Conservation (phyloP, 30 jellyfish, hydroid and myxozoan species). For the Hydra vulgaris region DNA sequence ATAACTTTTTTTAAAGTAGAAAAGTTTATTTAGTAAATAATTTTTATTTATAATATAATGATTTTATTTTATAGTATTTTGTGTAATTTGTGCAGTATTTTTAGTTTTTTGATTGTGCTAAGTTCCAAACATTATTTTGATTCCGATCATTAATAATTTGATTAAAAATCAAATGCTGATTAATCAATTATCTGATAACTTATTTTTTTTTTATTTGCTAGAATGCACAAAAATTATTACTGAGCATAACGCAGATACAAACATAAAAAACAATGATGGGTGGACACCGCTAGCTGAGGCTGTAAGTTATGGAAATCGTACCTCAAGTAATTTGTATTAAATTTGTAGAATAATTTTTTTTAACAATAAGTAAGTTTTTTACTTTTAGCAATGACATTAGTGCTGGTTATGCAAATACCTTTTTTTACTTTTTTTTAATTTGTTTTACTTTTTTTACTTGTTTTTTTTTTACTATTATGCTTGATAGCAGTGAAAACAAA, state of each 20-base stretch:
- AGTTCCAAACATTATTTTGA: too few species aligned
- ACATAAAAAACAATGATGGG: conserved; percentile 72
- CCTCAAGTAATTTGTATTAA: conserved; percentile 41
- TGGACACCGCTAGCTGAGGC: conserved; percentile 99
- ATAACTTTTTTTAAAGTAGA: too few species aligned
- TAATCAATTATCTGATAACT: neutral
- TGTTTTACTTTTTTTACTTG: too few species aligned
- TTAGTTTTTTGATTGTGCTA: too few species aligned
- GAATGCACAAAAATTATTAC: conserved; percentile 54
- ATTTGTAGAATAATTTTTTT: neutral
- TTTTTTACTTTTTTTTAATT: neutral
- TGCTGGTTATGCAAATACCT: neutral
- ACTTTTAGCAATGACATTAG: neutral
- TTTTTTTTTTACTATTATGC: too few species aligned
- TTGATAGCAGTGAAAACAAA: too few species aligned
- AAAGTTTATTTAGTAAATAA: too few species aligned
- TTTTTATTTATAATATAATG: too few species aligned
- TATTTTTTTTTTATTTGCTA: neutral
- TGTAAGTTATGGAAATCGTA: conserved; percentile 88
- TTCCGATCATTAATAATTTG: too few species aligned
- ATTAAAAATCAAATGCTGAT: too few species aligned
- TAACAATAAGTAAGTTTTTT: neutral
- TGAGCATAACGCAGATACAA: conserved; percentile 64
- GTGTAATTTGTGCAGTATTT: too few species aligned
- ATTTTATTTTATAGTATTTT: too few species aligned